These are phyloP conservation scores for Panopea generosa DNA, from an alignment of 2,888 invertebrate genomes.

Conservation along the genomic window DNA sequence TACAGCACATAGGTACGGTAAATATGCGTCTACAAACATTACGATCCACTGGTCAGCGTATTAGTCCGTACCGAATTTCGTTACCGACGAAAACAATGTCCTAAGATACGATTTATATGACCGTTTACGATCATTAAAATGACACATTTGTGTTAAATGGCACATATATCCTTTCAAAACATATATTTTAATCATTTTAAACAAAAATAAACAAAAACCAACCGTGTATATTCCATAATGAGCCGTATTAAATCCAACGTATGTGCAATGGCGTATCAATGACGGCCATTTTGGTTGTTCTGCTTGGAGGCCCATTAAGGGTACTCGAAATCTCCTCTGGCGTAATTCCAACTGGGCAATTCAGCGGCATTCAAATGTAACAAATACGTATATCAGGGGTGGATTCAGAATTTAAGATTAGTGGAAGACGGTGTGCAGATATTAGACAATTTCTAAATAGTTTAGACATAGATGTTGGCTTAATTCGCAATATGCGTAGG, in stretches of 20 bases:
- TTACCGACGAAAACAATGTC: conserved; percentile 60
- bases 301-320: conserved; percentile 21
- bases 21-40: background rate
- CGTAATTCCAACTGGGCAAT: no score
- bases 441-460: no score
- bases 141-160: background rate
- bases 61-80: conserved; percentile 49
- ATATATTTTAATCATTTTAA: background rate
- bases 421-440: no score
- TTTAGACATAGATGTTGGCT: no score
- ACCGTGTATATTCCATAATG: conserved; percentile 14
- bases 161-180: background rate
- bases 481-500: no score
- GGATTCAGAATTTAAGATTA: no score
- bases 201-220: conserved; percentile 1
- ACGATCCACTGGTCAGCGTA: conserved; percentile 16
- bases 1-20: background rate
- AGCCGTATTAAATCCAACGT: conserved; percentile 2
- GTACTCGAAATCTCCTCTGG: conserved; percentile 7
- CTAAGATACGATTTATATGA: conserved; percentile 36
- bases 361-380: no score
- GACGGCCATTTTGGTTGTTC: conserved; percentile 60
- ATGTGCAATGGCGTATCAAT: conserved; percentile 23
- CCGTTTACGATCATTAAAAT: background rate
- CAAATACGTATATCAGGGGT: no score